Base-by-base conservation (phyloP, 2,888 invertebrate species). In the Melipona bicolor region DNA sequence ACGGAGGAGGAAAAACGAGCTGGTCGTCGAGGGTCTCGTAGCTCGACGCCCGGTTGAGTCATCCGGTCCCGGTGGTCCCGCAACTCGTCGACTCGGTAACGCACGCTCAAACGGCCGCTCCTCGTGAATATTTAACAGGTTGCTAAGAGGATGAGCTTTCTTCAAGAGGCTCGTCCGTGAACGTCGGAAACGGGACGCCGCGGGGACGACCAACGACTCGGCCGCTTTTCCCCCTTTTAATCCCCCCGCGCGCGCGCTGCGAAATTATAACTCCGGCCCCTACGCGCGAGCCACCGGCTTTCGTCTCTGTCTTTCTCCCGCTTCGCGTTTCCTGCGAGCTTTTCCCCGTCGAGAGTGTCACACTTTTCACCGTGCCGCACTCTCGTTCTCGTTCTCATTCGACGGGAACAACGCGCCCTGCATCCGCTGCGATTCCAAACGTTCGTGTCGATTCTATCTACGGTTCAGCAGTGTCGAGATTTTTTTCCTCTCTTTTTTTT, bases 121-220 rank as follows among this genome's bases (percentile, higher is more conserved):
- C 89, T 84, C 88, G 80, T 90, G 90, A 90, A 90, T 90, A 90
- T 90, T 90, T 90, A 89, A 90, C 86, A 79, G 72, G 73, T 69
- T 62, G 72, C 83, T 89, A 88, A 89, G 85, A 86, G 88, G 89
- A 89, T 86, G 87, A 87, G 88, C 85, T 90, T 85, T 87, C 83
- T 81, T 80, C 62, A 83, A 85, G 82, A 74, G 81, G 50, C 74
- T 70, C 49, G 56, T 49, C 61, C 71, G 54, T 32, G 72, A 81
- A 69, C 64, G 69, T 65, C 43, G 73, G 72, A 83, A 84, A 77
- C 81, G 79, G 67, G 74, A 74, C 70, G 56, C 52, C 64, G 61
- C 71, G 75, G 70, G 70, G 82, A 77, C 73, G 73, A 43, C 43
- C 43, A 76, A 81, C 77, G 77, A 52, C 56, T 71, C 68, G 64